Base-by-base conservation (phyloP, 1,140 invertebrate species). In the Lepidurus apus region DNA sequence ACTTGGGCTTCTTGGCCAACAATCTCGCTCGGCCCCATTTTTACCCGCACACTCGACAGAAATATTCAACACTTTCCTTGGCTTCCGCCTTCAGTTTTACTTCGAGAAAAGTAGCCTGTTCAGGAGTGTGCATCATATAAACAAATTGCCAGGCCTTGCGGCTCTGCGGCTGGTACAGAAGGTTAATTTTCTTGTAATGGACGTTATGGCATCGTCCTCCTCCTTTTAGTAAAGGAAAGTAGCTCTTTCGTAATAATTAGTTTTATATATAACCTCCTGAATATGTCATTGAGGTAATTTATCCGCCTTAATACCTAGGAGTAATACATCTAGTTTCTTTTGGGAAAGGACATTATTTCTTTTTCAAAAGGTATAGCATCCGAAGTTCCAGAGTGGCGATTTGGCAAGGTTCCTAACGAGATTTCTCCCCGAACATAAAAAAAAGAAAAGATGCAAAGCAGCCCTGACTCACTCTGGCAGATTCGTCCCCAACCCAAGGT, bases 1-100 rank as follows among this genome's bases (percentile, higher is more conserved):
- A 65, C 53, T 65, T 65, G 53, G 53, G 53, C 53, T 65, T 65
- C 53, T 65, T 65, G 53, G 53, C 53, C 53, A 65, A 65, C 53
- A 65, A 65, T 65, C 53, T 65, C 21, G 53, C 53, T 65, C 53
- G 17, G 53, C 17, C 53, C 53, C 53, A 65, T 65, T 65, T 65
- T 65, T 65, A 65, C 53, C 53, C 53, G 53, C 53, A 65, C 53
- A 65, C 53, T 65, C 53, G 53, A 65, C 53, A 7, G 53, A 65
- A 65, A 65, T 65, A 65, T 65, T 65, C 53, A 65, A 65, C 53
- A 65, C 53, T 65, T 65, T 65, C 53, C 53, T 65, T 65, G 53
- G 53, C 53, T 65, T 65, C 53, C 53, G 53, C 53, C 53, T 65
- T 65, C 53, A 21, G 17, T 65, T 65, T 65, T 13, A 21, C 53